Conservation (phyloP, 2,113 vertebrate species). For the Paracyprichromis sp. region DNA sequence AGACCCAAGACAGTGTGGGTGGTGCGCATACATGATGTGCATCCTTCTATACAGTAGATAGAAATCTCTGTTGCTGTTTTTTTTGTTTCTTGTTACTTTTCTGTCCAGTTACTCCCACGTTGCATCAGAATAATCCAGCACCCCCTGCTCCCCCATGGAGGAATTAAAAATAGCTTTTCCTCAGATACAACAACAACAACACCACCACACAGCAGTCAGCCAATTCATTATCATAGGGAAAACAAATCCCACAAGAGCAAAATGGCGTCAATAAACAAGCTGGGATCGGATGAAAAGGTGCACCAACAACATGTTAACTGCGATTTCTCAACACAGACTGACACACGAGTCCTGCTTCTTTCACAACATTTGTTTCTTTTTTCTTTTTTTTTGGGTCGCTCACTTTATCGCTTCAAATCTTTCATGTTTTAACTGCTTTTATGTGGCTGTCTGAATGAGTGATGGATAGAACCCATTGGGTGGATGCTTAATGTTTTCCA, state of each 20-base stretch:
- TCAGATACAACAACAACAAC: background rate
- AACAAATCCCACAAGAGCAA: background rate
- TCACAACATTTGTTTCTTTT: background rate
- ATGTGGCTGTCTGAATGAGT: constrained; percentile 23
- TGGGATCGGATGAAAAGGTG: background rate
- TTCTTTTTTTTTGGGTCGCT: background rate
- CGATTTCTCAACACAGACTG: background rate
- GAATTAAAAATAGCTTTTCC: constrained; percentile 49
- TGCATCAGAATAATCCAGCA: constrained; percentile 54
- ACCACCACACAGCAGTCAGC: background rate
- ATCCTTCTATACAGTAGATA: constrained; percentile 18
- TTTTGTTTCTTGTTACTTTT: background rate
- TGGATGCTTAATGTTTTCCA: constrained; percentile 51
- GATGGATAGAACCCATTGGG: constrained; percentile 12
- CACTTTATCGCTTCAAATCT: background rate
- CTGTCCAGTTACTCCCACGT: constrained; percentile 49
- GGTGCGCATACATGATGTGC: constrained; percentile 10
- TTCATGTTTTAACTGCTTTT: constrained; percentile 16
- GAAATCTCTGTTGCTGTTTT: constrained; percentile 4
- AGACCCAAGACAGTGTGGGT: constrained; percentile 27
- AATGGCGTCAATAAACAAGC: background rate
- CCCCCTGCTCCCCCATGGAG: background rate
- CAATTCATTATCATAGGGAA: background rate
- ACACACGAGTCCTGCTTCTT: background rate
- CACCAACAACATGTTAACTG: background rate